Evolutionary conservation across 1,140 invertebrate genomes (phyloP), one percentile per base, ranked within the genome.

Genomic region (Drosophila repletoides): DNA sequence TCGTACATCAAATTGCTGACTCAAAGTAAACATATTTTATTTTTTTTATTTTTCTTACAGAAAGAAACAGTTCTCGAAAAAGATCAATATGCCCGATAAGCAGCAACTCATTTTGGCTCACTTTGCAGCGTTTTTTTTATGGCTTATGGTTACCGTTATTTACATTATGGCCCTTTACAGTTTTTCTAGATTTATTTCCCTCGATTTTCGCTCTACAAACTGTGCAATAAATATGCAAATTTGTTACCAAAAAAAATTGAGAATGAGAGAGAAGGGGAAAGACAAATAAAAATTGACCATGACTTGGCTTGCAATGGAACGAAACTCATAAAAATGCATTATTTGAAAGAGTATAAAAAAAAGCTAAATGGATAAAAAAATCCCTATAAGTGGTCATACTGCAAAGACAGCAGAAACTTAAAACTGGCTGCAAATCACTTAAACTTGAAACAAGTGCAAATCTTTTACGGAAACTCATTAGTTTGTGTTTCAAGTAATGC

Each of bases 191-290:
- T 86, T 86, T 86, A 87, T 87, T 76, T 69, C 41, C 63, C 55
- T 41, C 60, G 45, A 73, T 73, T 76, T 75, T 51, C 45, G 55
- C 31, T 63, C 40, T 67, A 56, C 71, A 80, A 65, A 65, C 69
- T 76, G 63, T 74, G 75, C 80, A 74, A 86, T 87, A 86, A 86
- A 86, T 86, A 86, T 86, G 80, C 76, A 86, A 86, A 86, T 86
- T 87, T 67, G 28, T 45, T 61, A 29, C 41, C 63, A 15, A 24
- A 19, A 51, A 24, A 19, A 26, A 52, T 24, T 28, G 55, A 66
- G 5, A 28, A 19, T n/a, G 15, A n/a, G 1, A 14, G 2, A 31
- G 51, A 55, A 24, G 0, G 7, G 0, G 14, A 26, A 29, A 19
- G 52, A 72, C 24, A 76, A 73, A 71, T 38, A 74, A 51, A 60